phyloP scores from a whole-genome alignment of 2,888 invertebrate species.

The Rhagonycha lutea region DNA sequence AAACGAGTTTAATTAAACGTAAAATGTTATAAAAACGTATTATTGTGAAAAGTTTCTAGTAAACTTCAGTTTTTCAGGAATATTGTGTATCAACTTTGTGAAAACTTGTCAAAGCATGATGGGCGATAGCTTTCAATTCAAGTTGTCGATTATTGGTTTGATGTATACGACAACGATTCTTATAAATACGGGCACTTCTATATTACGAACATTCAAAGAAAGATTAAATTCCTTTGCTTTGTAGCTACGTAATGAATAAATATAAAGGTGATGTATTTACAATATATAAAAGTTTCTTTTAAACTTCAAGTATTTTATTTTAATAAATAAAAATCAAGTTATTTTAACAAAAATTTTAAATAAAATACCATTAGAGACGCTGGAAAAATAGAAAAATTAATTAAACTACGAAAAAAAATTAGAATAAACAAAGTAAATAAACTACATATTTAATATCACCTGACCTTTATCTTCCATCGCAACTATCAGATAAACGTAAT shows the following conservation, averaged over 20 bases:
- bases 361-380: no score
- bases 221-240: neutral
- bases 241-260: neutral
- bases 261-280: neutral
- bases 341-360: no score
- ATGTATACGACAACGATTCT: neutral
- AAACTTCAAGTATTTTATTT: neutral
- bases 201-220: neutral
- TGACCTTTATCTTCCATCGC: no score
- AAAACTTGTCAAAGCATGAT: neutral
- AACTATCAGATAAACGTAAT: no score
- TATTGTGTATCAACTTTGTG: neutral
- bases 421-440: no score
- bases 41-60: neutral
- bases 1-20: neutral
- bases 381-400: no score
- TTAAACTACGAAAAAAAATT: no score
- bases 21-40: neutral
- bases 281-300: neutral
- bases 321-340: neutral
- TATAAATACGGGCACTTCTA: neutral
- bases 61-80: neutral
- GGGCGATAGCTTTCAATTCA: conserved; percentile 17
- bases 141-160: conserved; percentile 15
- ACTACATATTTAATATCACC: no score